phyloP scores from a whole-genome alignment of 2,888 invertebrate species.

The Caenorhabditis virilis region DNA sequence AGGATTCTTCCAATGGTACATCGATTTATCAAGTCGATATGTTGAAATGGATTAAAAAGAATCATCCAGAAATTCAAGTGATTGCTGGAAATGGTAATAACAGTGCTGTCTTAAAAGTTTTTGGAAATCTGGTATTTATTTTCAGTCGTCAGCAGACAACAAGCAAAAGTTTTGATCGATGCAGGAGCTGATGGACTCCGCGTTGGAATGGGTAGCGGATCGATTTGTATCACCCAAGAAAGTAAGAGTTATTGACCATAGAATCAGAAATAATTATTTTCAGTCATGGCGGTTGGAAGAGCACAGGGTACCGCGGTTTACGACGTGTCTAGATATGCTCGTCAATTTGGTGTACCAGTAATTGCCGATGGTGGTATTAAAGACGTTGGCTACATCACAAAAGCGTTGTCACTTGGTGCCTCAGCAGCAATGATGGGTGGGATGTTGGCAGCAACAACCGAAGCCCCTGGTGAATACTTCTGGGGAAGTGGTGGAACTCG shows the following conservation, averaged over 20 bases:
- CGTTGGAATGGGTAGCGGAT: conserved; percentile 98
- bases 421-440: conserved; percentile 95
- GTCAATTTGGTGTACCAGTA: conserved; percentile 86
- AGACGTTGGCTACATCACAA: conserved; percentile 93
- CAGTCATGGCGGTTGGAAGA: conserved; percentile 98
- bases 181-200: conserved; percentile 94
- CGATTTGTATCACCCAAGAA: conserved; percentile 95
- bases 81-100: conserved; percentile 96
- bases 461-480: conserved; percentile 98
- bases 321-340: conserved; percentile 84
- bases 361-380: conserved; percentile 98
- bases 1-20: conserved; percentile 97
- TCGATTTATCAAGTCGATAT: conserved; percentile 92
- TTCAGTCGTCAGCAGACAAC: conserved; percentile 93
- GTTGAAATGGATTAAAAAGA: conserved; percentile 86
- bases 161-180: conserved; percentile 94
- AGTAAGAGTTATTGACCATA: conserved; percentile 60
- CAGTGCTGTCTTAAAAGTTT: neutral
- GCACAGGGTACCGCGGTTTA: conserved; percentile 94
- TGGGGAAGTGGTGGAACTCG: conserved; percentile 90
- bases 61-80: conserved; percentile 85
- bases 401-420: conserved; percentile 71
- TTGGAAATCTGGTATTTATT: neutral
- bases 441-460: conserved; percentile 92
- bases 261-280: conserved; percentile 66